These are phyloP conservation scores for Sinocyclocheilus grahami DNA, from an alignment of 2,113 vertebrate genomes.

Conservation along the genomic window DNA sequence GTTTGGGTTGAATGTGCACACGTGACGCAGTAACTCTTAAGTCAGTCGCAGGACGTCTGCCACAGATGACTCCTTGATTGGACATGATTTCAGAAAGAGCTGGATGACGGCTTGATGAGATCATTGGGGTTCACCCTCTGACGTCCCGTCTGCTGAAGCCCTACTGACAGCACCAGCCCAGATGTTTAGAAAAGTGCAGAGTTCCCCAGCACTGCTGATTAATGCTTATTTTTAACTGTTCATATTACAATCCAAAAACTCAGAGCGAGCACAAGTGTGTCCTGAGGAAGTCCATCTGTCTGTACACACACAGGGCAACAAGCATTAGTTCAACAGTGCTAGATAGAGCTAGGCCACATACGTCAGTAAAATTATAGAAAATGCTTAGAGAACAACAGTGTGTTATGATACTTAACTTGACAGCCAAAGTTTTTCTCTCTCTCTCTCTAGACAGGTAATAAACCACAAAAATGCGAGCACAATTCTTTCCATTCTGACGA, in stretches of 20 bases:
- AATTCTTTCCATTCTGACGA: background rate
- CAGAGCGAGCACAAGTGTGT: background rate
- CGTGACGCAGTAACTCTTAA: background rate
- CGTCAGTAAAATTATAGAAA: background rate
- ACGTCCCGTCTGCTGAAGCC: background rate
- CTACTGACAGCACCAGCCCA: conserved; percentile 1
- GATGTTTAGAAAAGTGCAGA: background rate
- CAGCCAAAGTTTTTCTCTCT: background rate
- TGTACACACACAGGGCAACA: background rate
- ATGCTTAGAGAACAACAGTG: too few species aligned
- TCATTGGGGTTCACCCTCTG: conserved; percentile 15
- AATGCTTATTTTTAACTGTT: background rate
- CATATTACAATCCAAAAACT: background rate
- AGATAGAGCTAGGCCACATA: background rate
- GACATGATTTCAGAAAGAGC: background rate
- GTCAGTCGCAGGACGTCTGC: background rate
- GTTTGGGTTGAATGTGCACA: conserved; percentile 1
- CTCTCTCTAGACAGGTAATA: background rate
- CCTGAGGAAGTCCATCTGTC: background rate
- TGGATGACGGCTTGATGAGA: background rate
- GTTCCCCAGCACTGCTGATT: background rate
- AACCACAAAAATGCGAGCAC: background rate
- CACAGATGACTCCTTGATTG: background rate
- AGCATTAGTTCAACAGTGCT: background rate
- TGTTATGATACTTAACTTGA: background rate